These are phyloP conservation scores for Oceanodroma leucorhoa DNA, from an alignment of 2,797 vertebrate species.

Conservation along the genomic window DNA sequence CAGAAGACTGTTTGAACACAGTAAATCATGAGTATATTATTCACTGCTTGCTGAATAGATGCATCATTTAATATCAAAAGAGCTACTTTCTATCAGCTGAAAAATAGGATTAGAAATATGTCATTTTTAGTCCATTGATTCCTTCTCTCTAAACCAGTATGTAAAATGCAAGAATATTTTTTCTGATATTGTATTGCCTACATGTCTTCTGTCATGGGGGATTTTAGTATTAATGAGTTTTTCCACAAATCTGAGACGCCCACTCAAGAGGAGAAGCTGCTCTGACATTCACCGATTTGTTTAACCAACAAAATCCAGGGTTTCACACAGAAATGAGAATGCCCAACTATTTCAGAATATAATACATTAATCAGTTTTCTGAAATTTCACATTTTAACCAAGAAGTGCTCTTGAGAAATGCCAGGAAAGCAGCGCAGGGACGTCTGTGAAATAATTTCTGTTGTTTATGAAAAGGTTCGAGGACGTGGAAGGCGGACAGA, in stretches of 20 bases:
- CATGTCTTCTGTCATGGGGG: neutral
- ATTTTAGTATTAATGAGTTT: constrained; percentile 34
- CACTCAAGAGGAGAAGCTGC: neutral
- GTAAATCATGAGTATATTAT: neutral
- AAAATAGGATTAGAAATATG: constrained; percentile 18
- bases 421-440: neutral
- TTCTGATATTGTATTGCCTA: neutral
- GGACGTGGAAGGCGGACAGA: neutral
- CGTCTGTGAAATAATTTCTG: neutral
- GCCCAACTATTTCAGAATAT: neutral
- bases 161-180: neutral
- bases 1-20: constrained; percentile 21
- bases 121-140: constrained; percentile 12
- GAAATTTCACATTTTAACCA: neutral
- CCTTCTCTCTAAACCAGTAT: neutral
- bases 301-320: neutral
- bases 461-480: neutral
- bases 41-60: constrained; percentile 17
- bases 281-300: neutral
- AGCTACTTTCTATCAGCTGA: constrained; percentile 4
- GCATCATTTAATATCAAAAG: constrained; percentile 23
- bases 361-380: neutral
- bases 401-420: neutral
- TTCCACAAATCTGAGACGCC: neutral
- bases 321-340: neutral